phyloP scores from a whole-genome alignment of 2,888 invertebrate species.

The Girardia tigrina region DNA sequence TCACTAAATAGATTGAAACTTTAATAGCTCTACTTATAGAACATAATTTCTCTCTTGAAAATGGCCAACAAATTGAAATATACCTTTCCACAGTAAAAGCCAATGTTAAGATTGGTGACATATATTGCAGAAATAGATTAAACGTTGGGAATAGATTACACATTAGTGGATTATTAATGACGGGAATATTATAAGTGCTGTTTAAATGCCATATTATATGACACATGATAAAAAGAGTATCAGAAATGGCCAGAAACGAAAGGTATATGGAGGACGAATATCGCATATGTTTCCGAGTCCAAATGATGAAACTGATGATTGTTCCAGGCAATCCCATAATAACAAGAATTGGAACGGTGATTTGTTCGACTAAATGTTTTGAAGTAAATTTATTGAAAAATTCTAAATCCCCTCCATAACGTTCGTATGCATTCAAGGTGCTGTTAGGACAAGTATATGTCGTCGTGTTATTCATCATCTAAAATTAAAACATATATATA shows the following conservation, averaged over 20 bases:
- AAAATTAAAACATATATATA: no score
- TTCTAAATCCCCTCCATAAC: background rate
- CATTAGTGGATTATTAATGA: conserved; percentile 38
- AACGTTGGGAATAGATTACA: conserved; percentile 40
- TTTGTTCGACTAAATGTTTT: conserved; percentile 7
- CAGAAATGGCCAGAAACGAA: conserved; percentile 45
- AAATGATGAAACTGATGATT: conserved; percentile 46
- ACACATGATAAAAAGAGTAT: conserved; percentile 39
- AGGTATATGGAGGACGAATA: conserved; percentile 49
- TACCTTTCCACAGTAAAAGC: conserved; percentile 50
- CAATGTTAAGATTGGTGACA: conserved; percentile 48
- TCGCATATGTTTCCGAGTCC: conserved; percentile 48
- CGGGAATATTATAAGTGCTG: conserved; percentile 39
- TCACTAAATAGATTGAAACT: conserved; percentile 39
- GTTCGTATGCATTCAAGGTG: background rate
- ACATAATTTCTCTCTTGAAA: conserved; percentile 43
- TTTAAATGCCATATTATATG: conserved; percentile 30
- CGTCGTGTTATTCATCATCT: background rate
- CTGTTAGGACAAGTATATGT: background rate
- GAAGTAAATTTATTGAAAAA: background rate
- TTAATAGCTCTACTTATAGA: conserved; percentile 43
- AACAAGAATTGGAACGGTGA: conserved; percentile 42
- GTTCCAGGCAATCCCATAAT: conserved; percentile 48
- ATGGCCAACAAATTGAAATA: conserved; percentile 48
- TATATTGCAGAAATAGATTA: conserved; percentile 45